A percentile compares a stretch with the other conserved stretches of the same genome.
Evolutionary conservation across 2,797 vertebrate genomes (phyloP).

Genomic region (Alcedo quadribrachys): DNA sequence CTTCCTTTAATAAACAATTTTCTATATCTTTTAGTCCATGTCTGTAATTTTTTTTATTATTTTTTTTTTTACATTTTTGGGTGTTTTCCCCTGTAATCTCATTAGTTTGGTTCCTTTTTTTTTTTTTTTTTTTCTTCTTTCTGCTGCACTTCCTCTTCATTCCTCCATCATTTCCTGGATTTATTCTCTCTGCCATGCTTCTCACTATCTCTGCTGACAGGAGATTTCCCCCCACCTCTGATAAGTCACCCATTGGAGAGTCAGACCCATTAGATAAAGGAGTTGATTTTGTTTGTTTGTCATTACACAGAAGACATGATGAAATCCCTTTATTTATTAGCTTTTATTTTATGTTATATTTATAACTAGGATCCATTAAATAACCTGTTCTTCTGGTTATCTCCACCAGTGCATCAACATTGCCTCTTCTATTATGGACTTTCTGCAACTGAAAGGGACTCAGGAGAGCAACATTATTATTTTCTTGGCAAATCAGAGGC

Average conservation of each 20-base stretch:
- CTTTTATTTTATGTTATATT: not conserved
- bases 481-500: not conserved
- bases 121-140: not conserved
- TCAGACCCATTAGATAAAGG: not conserved
- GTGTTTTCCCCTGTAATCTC: not conserved
- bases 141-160: not conserved
- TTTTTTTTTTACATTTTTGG: not conserved
- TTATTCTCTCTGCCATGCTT: not conserved
- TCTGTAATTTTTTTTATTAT: not conserved
- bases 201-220: not conserved
- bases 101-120: not conserved
- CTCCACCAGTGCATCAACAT: not conserved
- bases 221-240: not conserved
- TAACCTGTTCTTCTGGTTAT: not conserved
- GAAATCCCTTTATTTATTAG: not conserved
- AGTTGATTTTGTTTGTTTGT: not conserved
- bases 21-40: not conserved
- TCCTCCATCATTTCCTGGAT: not conserved
- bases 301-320: not conserved
- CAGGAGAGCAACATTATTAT: fast-evolving
- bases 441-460: not conserved
- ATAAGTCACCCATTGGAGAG: not conserved
- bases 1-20: not conserved
- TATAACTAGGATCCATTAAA: not conserved
- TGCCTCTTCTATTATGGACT: not conserved